Percentiles rank a stretch among this genome's conserved stretches.
Evolutionary conservation across 1,140 invertebrate species (phyloP).

Genomic region (Drosophila grimshawi): DNA sequence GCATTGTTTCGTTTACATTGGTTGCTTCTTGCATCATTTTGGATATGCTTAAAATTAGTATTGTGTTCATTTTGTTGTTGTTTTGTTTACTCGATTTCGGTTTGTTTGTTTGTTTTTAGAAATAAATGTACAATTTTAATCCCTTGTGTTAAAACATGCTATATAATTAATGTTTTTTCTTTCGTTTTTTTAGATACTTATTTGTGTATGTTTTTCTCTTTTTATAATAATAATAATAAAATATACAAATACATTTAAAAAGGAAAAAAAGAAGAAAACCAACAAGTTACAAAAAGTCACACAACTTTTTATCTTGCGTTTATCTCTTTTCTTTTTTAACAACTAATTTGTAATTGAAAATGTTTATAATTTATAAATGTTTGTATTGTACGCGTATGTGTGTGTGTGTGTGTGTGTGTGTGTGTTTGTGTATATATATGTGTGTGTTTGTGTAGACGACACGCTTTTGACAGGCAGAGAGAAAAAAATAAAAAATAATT

Average conservation of each 20-base stretch:
- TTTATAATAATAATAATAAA: constrained; percentile 14
- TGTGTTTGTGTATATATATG: constrained; percentile 10
- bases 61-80: constrained; percentile 18
- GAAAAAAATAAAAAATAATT: constrained; percentile 42
- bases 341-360: constrained; percentile 71
- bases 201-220: background rate
- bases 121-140: constrained; percentile 73
- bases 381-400: constrained; percentile 35
- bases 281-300: constrained; percentile 12
- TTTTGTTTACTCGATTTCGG: background rate
- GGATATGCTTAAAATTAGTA: constrained; percentile 37
- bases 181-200: constrained; percentile 7
- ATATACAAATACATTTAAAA: constrained; percentile 20
- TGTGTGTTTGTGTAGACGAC: constrained; percentile 32
- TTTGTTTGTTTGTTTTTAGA: constrained; percentile 45
- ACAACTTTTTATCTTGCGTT: constrained; percentile 9
- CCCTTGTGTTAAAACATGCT: constrained; percentile 76
- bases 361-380: constrained; percentile 60
- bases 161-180: constrained; percentile 32
- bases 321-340: constrained; percentile 24
- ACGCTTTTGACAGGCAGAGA: constrained; percentile 49
- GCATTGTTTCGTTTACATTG: constrained; percentile 48
- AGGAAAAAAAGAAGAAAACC: background rate
- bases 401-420: constrained; percentile 15
- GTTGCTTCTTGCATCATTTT: constrained; percentile 25